A percentile compares a stretch with the other conserved stretches of the same genome.
Conservation (phyloP, 2,888 invertebrate species). For the Neoaliturus tenellus region DNA sequence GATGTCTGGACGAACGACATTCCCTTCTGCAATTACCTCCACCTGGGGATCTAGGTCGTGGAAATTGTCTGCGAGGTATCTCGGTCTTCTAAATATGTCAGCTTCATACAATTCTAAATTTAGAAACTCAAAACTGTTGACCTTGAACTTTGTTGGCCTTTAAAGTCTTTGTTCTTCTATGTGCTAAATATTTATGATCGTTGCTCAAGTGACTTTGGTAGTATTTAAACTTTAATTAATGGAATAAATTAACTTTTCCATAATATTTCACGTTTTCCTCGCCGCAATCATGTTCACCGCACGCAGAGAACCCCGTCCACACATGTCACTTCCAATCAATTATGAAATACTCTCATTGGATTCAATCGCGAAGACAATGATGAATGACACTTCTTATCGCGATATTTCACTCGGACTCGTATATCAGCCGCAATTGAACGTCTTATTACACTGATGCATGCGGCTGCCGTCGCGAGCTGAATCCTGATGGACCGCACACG, state of each 20-base stretch:
- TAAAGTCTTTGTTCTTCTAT: no score
- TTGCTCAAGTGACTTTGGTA: no score
- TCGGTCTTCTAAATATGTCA: neutral
- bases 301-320: no score
- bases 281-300: no score
- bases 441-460: neutral
- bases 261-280: no score
- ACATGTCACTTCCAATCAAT: neutral
- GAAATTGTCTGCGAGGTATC: neutral
- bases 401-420: neutral
- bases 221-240: no score
- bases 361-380: neutral
- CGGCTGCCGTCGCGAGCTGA: neutral
- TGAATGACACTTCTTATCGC: neutral
- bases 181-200: no score
- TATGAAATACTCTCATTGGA: neutral
- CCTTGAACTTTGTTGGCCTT: no score
- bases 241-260: no score
- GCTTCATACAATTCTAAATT: neutral
- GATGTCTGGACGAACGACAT: neutral
- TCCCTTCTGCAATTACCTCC: slow-evolving; percentile 23
- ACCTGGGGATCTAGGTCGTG: slow-evolving; percentile 2
- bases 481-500: neutral
- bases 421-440: neutral
- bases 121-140: neutral